Evolutionary conservation across 2,888 invertebrate genomes (phyloP).

Genomic region (Cacoxenus indagator): DNA sequence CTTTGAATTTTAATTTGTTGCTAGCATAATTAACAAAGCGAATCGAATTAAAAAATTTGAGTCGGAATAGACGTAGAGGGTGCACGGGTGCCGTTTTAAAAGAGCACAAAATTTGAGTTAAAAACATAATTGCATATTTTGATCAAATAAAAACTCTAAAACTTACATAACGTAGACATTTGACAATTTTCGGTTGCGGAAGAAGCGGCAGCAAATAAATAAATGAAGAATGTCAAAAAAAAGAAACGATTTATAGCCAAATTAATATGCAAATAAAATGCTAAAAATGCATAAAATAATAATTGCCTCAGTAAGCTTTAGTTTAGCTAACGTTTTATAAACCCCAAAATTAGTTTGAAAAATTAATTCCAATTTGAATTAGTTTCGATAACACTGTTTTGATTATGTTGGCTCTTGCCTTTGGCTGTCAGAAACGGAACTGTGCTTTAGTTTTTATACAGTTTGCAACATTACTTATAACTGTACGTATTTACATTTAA

Average conservation of each 20-base stretch:
- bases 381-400: conserved; percentile 31
- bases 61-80: neutral
- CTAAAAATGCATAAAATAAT: conserved; percentile 25
- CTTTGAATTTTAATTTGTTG: neutral
- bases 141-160: neutral
- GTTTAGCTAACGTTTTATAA: conserved; percentile 8
- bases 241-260: conserved; percentile 44
- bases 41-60: neutral
- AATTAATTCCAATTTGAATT: conserved; percentile 53
- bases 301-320: conserved; percentile 42
- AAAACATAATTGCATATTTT: neutral
- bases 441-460: too few relatives aligned
- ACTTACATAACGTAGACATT: too few relatives aligned
- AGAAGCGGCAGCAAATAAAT: neutral
- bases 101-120: neutral
- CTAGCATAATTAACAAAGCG: too few relatives aligned
- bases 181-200: neutral
- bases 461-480: too few relatives aligned
- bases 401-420: neutral
- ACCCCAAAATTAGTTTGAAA: conserved; percentile 39
- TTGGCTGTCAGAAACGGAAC: too few relatives aligned
- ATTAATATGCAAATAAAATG: conserved; percentile 44
- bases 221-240: conserved; percentile 27
- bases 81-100: neutral
- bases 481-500: too few relatives aligned